A percentile compares a stretch with the other conserved stretches of the same genome.
Conservation (phyloP, 2,113 vertebrate species). For the Rattus norvegicus region GRCr8 NC_086031.1:51574001-51574500, state of each 20-base stretch:
- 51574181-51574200: too few species aligned
- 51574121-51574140: not conserved
- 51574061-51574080: too few species aligned
- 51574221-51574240: not conserved
- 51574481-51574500: not conserved
- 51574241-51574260: not conserved
- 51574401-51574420: not conserved
- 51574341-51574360: not conserved
- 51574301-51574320: not conserved
- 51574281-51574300: not conserved
- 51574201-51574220: too few species aligned
- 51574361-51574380: not conserved
- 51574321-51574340: too few species aligned
- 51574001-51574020: not conserved
- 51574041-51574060: not conserved
- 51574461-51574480: not conserved
- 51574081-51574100: not conserved
- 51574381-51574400: too few species aligned
- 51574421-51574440: not conserved
- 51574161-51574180: accelerated
- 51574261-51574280: not conserved
- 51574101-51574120: not conserved
- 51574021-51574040: not conserved
- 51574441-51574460: not conserved
- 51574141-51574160: not conserved